A percentile compares a stretch with the other conserved stretches of the same genome.
These are phyloP conservation scores for Sabellastarte sp. DNA, from an alignment of 2,888 invertebrate genomes.

Conservation along the genomic window DNA sequence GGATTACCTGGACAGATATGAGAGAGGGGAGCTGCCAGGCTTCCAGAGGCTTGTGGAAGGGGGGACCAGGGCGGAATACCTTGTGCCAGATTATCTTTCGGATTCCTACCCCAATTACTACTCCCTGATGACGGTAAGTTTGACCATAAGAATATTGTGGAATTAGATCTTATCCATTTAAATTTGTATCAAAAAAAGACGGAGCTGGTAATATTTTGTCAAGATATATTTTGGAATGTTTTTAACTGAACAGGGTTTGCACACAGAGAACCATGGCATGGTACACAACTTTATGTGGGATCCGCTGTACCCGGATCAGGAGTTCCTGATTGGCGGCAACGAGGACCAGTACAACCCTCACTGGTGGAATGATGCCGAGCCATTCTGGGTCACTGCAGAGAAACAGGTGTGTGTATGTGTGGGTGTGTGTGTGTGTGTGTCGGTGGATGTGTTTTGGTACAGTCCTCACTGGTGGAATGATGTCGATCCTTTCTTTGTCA, in stretches of 20 bases:
- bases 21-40: constrained; percentile 34
- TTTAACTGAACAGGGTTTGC: too few species aligned
- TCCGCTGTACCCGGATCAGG: constrained; percentile 22
- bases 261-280: constrained; percentile 47
- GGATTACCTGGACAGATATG: constrained; percentile 36
- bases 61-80: constrained; percentile 41
- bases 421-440: too few species aligned
- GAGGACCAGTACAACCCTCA: constrained; percentile 31
- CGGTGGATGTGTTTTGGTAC: too few species aligned
- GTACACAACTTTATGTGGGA: constrained; percentile 50
- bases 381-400: constrained; percentile 49
- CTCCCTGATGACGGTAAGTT: constrained; percentile 48
- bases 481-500: constrained; percentile 52
- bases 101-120: constrained; percentile 49
- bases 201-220: too few species aligned
- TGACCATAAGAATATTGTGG: not conserved
- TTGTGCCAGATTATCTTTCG: constrained; percentile 44
- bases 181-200: too few species aligned
- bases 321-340: constrained; percentile 35
- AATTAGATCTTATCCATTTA: not conserved
- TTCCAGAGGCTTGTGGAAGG: constrained; percentile 32
- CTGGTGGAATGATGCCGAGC: constrained; percentile 54
- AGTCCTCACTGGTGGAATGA: constrained; percentile 49
- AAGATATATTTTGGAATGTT: too few species aligned
- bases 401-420: constrained; percentile 46